These are phyloP conservation scores for Calameuta idolon DNA, from an alignment of 2,888 invertebrate species.

Conservation along the genomic window DNA sequence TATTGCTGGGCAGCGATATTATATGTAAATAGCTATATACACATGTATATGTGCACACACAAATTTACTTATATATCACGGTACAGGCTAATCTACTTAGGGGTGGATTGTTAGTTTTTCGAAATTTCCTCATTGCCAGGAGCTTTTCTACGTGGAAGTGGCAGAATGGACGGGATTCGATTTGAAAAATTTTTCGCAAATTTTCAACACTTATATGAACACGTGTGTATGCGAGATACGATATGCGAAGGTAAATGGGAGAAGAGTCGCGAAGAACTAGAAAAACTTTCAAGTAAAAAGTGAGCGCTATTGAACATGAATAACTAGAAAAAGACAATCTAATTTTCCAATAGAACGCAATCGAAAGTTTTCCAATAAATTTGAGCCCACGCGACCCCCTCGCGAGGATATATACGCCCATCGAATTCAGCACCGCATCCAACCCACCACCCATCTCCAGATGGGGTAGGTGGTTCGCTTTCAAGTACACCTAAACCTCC, in stretches of 20 bases:
- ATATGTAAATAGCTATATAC: not conserved
- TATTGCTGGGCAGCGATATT: not conserved
- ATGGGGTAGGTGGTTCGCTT: not conserved
- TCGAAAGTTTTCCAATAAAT: constrained; percentile 17
- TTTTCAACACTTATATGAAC: not conserved
- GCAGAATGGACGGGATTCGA: not conserved
- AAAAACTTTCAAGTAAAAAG: not conserved
- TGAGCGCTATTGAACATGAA: not conserved
- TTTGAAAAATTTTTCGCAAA: not conserved
- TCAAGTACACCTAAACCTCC: not conserved
- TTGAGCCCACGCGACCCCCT: not conserved
- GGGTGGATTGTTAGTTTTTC: not conserved
- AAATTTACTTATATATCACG: not conserved
- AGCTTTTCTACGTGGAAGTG: not conserved
- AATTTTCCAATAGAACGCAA: constrained; percentile 13
- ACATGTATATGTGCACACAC: no score
- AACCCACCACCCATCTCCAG: not conserved
- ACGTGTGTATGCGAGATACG: not conserved
- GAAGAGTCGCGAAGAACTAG: not conserved
- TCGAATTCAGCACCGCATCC: not conserved
- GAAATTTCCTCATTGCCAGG: not conserved
- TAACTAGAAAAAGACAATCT: constrained; percentile 13
- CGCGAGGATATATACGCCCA: not conserved
- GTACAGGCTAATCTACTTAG: not conserved
- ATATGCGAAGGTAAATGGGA: not conserved